A percentile compares a stretch with the other conserved stretches of the same genome.
Evolutionary conservation across 2,888 invertebrate species (phyloP).

Genomic region (Clanis bilineata): DNA sequence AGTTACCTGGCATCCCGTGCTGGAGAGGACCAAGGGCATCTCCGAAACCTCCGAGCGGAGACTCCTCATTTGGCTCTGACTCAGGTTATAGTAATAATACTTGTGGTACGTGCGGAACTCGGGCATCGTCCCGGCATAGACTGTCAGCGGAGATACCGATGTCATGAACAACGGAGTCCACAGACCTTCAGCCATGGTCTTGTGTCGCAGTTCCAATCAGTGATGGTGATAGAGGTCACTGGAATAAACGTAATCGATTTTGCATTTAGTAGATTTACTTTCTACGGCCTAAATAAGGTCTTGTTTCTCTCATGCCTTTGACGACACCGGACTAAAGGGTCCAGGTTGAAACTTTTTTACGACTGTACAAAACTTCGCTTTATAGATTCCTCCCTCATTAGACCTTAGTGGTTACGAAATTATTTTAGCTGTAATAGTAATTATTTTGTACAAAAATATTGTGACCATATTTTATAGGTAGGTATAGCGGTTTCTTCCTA

Average conservation of each 20-base stretch:
- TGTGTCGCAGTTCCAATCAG: conserved; percentile 42
- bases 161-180: conserved; percentile 62
- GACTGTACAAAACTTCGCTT: conserved; percentile 60
- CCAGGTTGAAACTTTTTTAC: conserved; percentile 51
- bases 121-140: conserved; percentile 79
- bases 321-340: conserved; percentile 40
- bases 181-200: conserved; percentile 41
- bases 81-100: conserved; percentile 93
- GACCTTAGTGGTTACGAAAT: conserved; percentile 45
- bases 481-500: conserved; percentile 72
- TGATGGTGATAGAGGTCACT: background rate
- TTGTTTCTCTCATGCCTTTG: conserved; percentile 64
- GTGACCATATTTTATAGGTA: conserved; percentile 68
- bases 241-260: conserved; percentile 35
- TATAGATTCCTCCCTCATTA: conserved; percentile 45
- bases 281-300: conserved; percentile 69
- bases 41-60: conserved; percentile 85
- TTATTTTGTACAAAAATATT: conserved; percentile 67
- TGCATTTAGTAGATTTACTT: conserved; percentile 65
- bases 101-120: conserved; percentile 86
- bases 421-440: conserved; percentile 37
- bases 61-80: conserved; percentile 91
- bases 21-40: conserved; percentile 79
- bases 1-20: conserved; percentile 81
- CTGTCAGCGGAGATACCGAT: conserved; percentile 76